Percentiles rank a stretch among this genome's conserved stretches.
Conservation (phyloP, 2,113 vertebrate genomes). For the Cyphotilapia sp. region DNA sequence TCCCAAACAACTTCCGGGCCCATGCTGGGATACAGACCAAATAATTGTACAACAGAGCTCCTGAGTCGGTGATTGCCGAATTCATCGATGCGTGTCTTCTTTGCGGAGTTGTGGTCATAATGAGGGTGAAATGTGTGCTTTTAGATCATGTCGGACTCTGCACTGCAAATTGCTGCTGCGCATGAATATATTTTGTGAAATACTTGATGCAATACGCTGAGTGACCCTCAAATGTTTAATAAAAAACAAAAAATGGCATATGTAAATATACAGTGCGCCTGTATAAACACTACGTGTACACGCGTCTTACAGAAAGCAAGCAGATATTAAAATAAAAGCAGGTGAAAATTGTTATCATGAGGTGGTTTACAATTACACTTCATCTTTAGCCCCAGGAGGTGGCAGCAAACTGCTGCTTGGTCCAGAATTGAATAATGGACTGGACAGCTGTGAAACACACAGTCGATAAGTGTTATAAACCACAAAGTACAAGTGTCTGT, state of each 20-base stretch:
- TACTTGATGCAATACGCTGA: background rate
- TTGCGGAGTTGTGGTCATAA: background rate
- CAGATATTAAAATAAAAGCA: background rate
- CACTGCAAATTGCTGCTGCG: background rate
- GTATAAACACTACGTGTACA: background rate
- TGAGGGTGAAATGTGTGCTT: background rate
- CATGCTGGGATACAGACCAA: slow-evolving; percentile 73
- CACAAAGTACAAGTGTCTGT: background rate
- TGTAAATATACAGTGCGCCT: background rate
- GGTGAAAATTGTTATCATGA: background rate
- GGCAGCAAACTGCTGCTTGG: slow-evolving; percentile 40
- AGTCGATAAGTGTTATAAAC: background rate
- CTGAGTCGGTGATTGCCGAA: slow-evolving; percentile 63
- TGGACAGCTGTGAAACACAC: background rate
- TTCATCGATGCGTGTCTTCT: slow-evolving; percentile 62
- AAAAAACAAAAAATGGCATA: background rate
- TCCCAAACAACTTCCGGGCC: slow-evolving; percentile 79
- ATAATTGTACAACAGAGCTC: slow-evolving; percentile 54
- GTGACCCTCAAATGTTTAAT: background rate
- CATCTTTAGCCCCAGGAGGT: slow-evolving; percentile 31
- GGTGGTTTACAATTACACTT: background rate
- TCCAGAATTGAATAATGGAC: background rate
- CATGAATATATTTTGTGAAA: background rate
- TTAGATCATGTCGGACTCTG: background rate
- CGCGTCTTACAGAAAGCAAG: background rate